Evolutionary conservation across 2,888 invertebrate species (phyloP), one percentile per base, ranked within the genome.

Genomic region (Margaritifera margaritifera): DNA sequence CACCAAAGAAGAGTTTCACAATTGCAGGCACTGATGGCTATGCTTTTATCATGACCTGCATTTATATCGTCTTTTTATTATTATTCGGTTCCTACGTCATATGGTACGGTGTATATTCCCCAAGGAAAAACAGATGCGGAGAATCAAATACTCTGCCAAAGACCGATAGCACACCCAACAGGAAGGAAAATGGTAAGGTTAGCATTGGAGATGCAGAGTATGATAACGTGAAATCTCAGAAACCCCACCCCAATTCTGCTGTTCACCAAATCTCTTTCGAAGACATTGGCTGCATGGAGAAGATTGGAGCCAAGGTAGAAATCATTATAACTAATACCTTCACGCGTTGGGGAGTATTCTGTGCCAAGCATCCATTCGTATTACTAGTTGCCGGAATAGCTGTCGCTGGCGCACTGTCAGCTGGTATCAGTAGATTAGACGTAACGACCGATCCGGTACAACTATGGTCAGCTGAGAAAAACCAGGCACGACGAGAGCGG

Each of bases 371-470:
- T 78, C 96, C 97, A 0, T 93, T 94, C 93, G 81, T 93, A 4
- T 93, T 96, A 6, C 62, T 86, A 24, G 62, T 83, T 0, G 54
- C 80, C 3, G 79, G 83, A 6, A 5, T 85, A 2, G 60, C 84
- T 2, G 54, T 87, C 6, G 78, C 80, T 62, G 80, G 93, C 1
- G 92, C 91, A 0, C 90, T 97, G 20, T 94, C 94, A 0, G 92
- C 92, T 84, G 97, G 97, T 53, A 93, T 96, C 67, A 92, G 92
- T 69, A 93, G 92, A 84, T 84, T 95, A 85, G 91, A 94, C 75
- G 93, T 97, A 59, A 96, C 96, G 0, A 98, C 97, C 0, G 94
- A 99, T 91, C 99, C 99, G 0, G 97, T 99, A 0, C 94, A 99
- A 89, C 92, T 99, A 69, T 99, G 99, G 99, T 98, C 99, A 0